Base-by-base conservation (phyloP, 1,140 invertebrate genomes). In the Lordiphosa clarofinis region DNA sequence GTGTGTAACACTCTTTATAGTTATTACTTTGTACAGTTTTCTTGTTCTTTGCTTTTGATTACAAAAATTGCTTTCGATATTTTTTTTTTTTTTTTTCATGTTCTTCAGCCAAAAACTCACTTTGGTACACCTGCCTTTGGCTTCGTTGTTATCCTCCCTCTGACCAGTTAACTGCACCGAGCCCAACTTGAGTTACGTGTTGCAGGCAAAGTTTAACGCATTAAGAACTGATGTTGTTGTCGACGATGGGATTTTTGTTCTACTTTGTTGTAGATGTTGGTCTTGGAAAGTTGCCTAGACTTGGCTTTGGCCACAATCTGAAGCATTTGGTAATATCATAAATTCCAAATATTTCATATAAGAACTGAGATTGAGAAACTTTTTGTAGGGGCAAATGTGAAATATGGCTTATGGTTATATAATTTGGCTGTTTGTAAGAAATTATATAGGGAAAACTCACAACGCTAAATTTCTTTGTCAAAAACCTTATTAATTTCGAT, bases 1-100 rank as follows among this genome's bases (percentile, higher is more conserved):
- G n/a, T n/a, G n/a, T n/a, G n/a, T n/a, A n/a, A n/a, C n/a, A 73
- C 76, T 72, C 78, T 75, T 76, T 84, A 82, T 82, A 62, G 76
- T 76, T 82, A 82, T 82, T 82, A 84, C 72, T 76, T 82, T 82
- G 70, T 72, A 82, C 60, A 71, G 75, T 66, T 66, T 70, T 72
- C 21, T 21, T 21, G 21, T 21, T 21, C 21, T 21, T 65, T 56
- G 19, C 40, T 40, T 63, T 71, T 73, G 78, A 82, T 82, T 84
- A 82, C 69, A 65, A 82, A 82, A 84, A 21, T 82, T 76, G 78
- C 69, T 78, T 73, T 76, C 68, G 76, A 84, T 82, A 76, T n/a
- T n/a, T 72, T 76, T 69, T 68, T 54, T 36, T 36, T 36, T 33
- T 36, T 52, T 24, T 52, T 19, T 9, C 49, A 54, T 54, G 56